Conservation (phyloP, 2,888 invertebrate genomes). For the Adelphocoris suturalis region DNA sequence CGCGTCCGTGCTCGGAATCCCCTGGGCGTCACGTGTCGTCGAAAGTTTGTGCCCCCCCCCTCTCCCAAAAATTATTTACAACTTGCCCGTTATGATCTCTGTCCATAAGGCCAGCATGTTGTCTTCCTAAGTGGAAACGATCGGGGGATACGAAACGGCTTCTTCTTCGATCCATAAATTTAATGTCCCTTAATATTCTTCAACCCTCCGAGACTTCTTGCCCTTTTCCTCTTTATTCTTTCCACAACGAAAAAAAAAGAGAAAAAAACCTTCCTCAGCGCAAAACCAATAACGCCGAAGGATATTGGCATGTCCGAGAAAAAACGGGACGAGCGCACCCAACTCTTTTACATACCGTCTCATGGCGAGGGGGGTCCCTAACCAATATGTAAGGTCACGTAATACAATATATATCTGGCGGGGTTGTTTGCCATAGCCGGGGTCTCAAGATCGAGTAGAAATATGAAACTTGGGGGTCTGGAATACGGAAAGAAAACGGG, state of each 20-base stretch:
- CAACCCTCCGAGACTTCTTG: constrained; percentile 35
- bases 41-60: constrained; percentile 13
- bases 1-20: constrained; percentile 48
- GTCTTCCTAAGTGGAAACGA: constrained; percentile 52
- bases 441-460: constrained; percentile 67
- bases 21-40: constrained; percentile 67
- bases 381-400: constrained; percentile 71
- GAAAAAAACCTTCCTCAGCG: constrained; percentile 68
- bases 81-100: constrained; percentile 40
- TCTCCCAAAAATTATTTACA: constrained; percentile 66
- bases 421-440: constrained; percentile 69
- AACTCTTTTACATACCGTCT: constrained; percentile 70
- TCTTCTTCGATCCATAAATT: constrained; percentile 67
- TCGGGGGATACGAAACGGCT: constrained; percentile 49
- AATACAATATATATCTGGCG: constrained; percentile 71
- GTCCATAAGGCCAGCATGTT: constrained; percentile 45
- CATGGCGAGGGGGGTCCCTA: constrained; percentile 42
- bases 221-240: constrained; percentile 19
- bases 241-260: neutral
- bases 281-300: constrained; percentile 69
- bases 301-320: constrained; percentile 70
- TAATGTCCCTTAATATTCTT: constrained; percentile 69
- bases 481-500: constrained; percentile 64
- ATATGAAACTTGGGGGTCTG: constrained; percentile 69
- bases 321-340: constrained; percentile 51